These are phyloP conservation scores for Parauchenoglanis punctatus DNA, from an alignment of 2,797 vertebrate genomes.

Conservation along the genomic window DNA sequence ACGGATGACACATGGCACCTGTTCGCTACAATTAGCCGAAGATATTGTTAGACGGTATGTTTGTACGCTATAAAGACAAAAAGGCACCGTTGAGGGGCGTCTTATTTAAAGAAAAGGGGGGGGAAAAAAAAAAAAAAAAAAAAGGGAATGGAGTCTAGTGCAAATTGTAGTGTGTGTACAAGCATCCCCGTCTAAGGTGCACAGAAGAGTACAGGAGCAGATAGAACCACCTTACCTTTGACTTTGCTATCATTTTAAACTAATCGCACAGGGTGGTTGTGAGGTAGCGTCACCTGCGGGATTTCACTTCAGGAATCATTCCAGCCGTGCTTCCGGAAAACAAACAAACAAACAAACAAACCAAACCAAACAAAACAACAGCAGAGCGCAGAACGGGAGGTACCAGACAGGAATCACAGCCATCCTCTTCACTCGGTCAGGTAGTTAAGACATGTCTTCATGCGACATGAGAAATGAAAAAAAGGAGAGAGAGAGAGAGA, in stretches of 20 bases:
- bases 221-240: conserved; percentile 47
- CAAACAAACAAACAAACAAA: conserved; percentile 1
- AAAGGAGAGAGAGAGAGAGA: not conserved
- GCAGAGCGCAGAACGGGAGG: conserved; percentile 12
- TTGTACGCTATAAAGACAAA: conserved; percentile 26
- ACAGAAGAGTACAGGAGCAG: conserved; percentile 51
- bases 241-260: not conserved
- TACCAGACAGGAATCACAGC: conserved; percentile 9
- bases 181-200: conserved; percentile 52
- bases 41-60: not conserved
- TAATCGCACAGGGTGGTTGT: conserved; percentile 57
- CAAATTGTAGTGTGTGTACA: conserved; percentile 59
- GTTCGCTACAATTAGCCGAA: conserved; percentile 1
- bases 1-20: not conserved
- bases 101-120: conserved; percentile 1
- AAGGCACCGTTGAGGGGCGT: conserved; percentile 65
- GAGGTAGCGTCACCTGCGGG: conserved; percentile 73
- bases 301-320: conserved; percentile 52
- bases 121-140: conserved; percentile 48
- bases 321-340: conserved; percentile 2
- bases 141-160: conserved; percentile 64
- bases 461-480: not conserved
- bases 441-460: conserved; percentile 16
- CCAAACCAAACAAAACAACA: conserved; percentile 29
- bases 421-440: conserved; percentile 21